Conservation (phyloP, 2,113 vertebrate species). For the Gavialis gangeticus region DNA sequence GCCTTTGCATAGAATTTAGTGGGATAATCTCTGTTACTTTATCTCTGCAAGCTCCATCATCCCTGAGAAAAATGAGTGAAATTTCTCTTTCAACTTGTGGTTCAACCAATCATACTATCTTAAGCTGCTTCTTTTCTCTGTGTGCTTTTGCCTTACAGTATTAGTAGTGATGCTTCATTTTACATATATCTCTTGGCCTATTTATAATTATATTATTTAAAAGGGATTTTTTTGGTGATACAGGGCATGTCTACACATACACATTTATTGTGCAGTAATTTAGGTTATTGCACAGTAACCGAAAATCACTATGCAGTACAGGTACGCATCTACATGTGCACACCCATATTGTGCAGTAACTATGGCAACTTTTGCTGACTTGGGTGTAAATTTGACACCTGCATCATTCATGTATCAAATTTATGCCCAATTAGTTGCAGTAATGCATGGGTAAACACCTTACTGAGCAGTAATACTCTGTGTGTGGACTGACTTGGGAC, state of each 20-base stretch:
- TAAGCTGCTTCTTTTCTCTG: neutral
- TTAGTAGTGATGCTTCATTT: neutral
- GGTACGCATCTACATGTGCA: too few relatives aligned
- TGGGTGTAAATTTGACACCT: too few relatives aligned
- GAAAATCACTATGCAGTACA: too few relatives aligned
- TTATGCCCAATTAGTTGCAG: too few relatives aligned
- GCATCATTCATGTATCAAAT: too few relatives aligned
- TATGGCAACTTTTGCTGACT: too few relatives aligned
- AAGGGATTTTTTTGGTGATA: neutral
- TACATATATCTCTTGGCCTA: accelerated
- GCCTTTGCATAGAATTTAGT: neutral
- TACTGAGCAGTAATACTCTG: too few relatives aligned
- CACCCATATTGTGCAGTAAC: too few relatives aligned
- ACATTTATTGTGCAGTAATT: too few relatives aligned
- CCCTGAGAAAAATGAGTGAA: neutral
- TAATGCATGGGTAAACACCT: too few relatives aligned
- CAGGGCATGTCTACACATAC: neutral
- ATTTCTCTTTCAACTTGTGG: neutral
- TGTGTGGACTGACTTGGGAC: too few relatives aligned
- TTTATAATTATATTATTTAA: neutral
- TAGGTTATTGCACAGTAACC: too few relatives aligned
- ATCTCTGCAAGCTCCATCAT: neutral
- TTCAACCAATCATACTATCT: neutral
- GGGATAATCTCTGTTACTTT: neutral
- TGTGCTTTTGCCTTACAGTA: neutral